These are phyloP conservation scores for Pan troglodytes DNA, from an alignment of 2,113 vertebrate species.

Conservation along the genomic window NHGRI_mPanTro3-v2.1_pri NC_072421.2:6832501-6833000, in stretches of 20 bases:
- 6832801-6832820: background rate
- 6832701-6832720: no score
- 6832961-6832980: background rate
- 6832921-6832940: background rate
- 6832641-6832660: no score
- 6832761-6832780: background rate
- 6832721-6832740: background rate
- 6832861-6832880: background rate
- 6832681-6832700: no score
- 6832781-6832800: background rate
- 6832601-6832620: no score
- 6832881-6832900: background rate
- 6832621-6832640: no score
- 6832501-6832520: background rate
- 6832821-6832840: background rate
- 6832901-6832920: background rate
- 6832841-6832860: background rate
- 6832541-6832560: no score
- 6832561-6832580: no score
- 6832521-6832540: background rate
- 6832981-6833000: no score
- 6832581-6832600: no score
- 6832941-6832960: background rate
- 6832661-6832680: no score
- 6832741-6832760: background rate